These are phyloP conservation scores for Drosophila pseudoananassae DNA, from an alignment of 1,140 invertebrate species.

Conservation along the genomic window DNA sequence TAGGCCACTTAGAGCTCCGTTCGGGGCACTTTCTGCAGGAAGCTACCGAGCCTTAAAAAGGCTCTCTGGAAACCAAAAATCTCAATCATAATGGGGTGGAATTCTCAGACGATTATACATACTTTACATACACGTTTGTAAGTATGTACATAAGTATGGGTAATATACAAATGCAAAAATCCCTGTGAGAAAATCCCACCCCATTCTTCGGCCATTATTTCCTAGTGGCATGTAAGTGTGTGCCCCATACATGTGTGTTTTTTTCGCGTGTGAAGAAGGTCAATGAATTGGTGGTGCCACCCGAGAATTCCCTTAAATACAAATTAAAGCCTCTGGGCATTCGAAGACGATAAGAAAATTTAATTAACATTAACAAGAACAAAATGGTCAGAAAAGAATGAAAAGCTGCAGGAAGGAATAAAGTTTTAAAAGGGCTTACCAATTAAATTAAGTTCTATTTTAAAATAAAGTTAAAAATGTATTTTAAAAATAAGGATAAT, in stretches of 20 bases:
- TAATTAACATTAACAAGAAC: background rate
- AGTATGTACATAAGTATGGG: background rate
- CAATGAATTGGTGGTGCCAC: constrained; percentile 58
- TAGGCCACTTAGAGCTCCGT: constrained; percentile 76
- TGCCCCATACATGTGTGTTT: constrained; percentile 16
- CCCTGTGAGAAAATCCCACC: constrained; percentile 4
- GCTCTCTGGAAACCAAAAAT: background rate
- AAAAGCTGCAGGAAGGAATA: too few relatives aligned
- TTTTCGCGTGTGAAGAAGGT: constrained; percentile 61
- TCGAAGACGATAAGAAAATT: background rate
- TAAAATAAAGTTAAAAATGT: too few relatives aligned
- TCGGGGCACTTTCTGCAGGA: constrained; percentile 66
- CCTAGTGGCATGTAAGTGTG: constrained; percentile 69
- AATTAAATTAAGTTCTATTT: too few relatives aligned
- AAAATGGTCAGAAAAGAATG: background rate
- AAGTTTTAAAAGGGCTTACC: too few relatives aligned
- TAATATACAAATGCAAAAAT: background rate
- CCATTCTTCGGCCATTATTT: constrained; percentile 56
- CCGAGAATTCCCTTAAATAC: background rate
- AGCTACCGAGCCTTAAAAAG: constrained; percentile 37
- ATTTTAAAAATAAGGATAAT: too few relatives aligned
- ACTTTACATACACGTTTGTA: background rate
- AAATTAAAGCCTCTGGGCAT: background rate
- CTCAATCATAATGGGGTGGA: constrained; percentile 44
- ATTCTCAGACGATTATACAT: constrained; percentile 11